Conservation (phyloP, 2,113 vertebrate species). For the Mohoua ochrocephala region DNA sequence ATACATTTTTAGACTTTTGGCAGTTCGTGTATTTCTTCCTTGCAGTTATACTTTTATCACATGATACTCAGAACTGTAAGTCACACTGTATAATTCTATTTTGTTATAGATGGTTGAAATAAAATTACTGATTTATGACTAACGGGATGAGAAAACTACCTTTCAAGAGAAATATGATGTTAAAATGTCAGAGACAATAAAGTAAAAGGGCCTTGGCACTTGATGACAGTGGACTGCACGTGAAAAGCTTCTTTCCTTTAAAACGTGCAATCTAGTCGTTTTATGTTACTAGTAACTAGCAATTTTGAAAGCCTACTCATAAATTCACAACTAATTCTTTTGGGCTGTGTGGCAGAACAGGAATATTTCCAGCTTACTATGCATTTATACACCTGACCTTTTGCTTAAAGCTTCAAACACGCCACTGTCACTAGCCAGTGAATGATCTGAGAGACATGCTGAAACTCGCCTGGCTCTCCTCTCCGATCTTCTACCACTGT, state of each 20-base stretch:
- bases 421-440: slow-evolving; percentile 93
- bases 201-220: background rate
- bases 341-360: background rate
- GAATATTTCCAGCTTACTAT: slow-evolving; percentile 53
- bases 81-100: background rate
- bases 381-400: slow-evolving; percentile 77
- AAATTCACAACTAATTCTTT: background rate
- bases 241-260: background rate
- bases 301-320: background rate
- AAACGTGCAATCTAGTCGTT: background rate
- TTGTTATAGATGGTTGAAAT: background rate
- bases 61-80: background rate
- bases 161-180: background rate
- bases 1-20: background rate
- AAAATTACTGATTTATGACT: background rate
- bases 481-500: slow-evolving; percentile 82
- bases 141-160: background rate
- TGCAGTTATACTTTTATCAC: background rate
- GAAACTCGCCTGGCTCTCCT: slow-evolving; percentile 87
- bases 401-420: slow-evolving; percentile 95
- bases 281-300: background rate
- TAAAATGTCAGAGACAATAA: background rate
- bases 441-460: slow-evolving; percentile 88
- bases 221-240: background rate
- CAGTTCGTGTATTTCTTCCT: background rate